Conservation (phyloP, 1,140 invertebrate species). For the Trypoxylus dichotomus region DNA sequence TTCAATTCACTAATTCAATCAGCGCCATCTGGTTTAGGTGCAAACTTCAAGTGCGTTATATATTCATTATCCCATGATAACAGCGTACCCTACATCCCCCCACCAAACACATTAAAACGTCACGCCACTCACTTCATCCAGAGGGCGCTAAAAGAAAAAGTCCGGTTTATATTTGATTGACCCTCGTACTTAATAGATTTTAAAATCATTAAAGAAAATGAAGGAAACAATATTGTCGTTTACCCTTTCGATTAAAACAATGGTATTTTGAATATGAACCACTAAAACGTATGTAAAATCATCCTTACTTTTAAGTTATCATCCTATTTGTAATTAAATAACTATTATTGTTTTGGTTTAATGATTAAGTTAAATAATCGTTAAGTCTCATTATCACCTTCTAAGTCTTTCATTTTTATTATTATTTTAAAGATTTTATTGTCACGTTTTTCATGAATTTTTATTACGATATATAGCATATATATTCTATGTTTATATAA, state of each 20-base stretch:
- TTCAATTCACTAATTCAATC: no score
- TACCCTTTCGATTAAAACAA: background rate
- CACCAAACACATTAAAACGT: no score
- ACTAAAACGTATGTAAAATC: background rate
- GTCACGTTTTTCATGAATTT: background rate
- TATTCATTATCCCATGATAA: no score
- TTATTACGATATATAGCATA: background rate
- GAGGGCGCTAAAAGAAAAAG: no score
- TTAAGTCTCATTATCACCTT: conserved; percentile 18
- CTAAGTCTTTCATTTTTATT: conserved; percentile 23
- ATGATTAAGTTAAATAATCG: background rate
- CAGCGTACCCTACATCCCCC: no score
- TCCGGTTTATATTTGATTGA: no score
- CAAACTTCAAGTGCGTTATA: no score
- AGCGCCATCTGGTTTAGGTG: no score
- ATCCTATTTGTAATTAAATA: background rate
- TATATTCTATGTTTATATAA: conserved; percentile 13
- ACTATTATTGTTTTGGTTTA: background rate
- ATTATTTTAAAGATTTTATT: conserved; percentile 20
- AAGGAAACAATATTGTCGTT: no score
- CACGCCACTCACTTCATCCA: no score
- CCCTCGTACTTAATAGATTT: no score
- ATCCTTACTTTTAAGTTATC: background rate
- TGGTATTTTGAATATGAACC: background rate
- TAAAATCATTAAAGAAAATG: no score